Evolutionary conservation across 2,113 vertebrate species (phyloP).

Genomic region (Limanda limanda): DNA sequence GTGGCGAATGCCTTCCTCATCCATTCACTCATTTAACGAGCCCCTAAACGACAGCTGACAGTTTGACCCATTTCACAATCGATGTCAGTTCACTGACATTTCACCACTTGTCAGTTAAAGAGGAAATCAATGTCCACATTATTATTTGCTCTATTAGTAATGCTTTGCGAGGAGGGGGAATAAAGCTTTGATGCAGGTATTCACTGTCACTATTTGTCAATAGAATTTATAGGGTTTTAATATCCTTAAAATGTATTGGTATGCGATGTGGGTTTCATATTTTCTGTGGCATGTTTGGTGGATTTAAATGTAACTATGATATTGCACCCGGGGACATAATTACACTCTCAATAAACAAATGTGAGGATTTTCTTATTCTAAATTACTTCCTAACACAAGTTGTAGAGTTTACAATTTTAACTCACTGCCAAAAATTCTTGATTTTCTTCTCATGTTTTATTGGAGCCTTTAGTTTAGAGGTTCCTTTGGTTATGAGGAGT

Average conservation of each 20-base stretch:
- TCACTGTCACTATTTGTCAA: conserved; percentile 36
- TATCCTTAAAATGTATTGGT: conserved; percentile 8
- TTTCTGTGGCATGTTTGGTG: background rate
- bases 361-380: no score
- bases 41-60: conserved; percentile 91
- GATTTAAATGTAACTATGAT: background rate
- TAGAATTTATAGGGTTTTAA: conserved; percentile 29
- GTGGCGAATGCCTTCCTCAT: conserved; percentile 86
- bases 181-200: conserved; percentile 47
- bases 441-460: background rate
- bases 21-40: conserved; percentile 85
- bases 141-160: conserved; percentile 63
- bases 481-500: background rate
- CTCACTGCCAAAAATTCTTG: no score
- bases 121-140: conserved; percentile 71
- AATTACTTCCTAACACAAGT: no score
- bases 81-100: conserved; percentile 86
- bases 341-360: no score
- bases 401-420: no score
- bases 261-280: conserved; percentile 2
- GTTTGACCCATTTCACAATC: conserved; percentile 90
- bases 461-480: background rate
- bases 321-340: no score
- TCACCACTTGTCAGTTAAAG: conserved; percentile 75
- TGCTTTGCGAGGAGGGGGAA: conserved; percentile 35